Evolutionary conservation across 1,140 invertebrate genomes (phyloP), one percentile per base, ranked within the genome.

Genomic region (Ceratosolen solmsi): DNA sequence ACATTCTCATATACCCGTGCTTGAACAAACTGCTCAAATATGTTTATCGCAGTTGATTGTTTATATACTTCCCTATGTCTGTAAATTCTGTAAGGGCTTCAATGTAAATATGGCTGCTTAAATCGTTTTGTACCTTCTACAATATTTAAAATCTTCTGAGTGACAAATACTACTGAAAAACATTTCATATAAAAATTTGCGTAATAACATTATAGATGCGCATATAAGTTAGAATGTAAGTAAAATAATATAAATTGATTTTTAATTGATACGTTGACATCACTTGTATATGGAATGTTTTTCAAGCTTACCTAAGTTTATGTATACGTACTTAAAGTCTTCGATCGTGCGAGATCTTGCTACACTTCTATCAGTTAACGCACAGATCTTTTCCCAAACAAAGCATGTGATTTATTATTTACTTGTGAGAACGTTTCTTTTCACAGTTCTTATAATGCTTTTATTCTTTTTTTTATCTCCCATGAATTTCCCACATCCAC

Each of bases 361-460:
- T 74, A 78, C 75, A 84, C 75, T 73, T 84, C 82, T 85, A 54
- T 76, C 33, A 51, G 60, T 76, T n/a, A 71, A 76, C 71, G 77
- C 77, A 79, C 78, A 33, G 73, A 75, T 82, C 82, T 85, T 78
- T 80, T 83, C 83, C 86, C 87, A 87, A 87, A 89, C 92, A 93
- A 93, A 94, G 94, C 94, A 95, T 95, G 94, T 93, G 94, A 93
- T 94, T 93, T 81, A 87, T 79, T 89, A 87, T 92, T 92, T 89
- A 93, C 93, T 93, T 93, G 93, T 94, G 93, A 94, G 93, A 94
- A 94, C 94, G 93, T 93, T 89, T 94, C 93, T 94, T 94, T 94
- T 94, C 94, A 94, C 93, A 93, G 93, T 94, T 94, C 94, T 94
- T 93, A 94, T 90, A 93, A 93, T 93, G 94, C 92, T 94, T 94